Base-by-base conservation (phyloP, 2,888 invertebrate species). In the Colletes collaris region DNA sequence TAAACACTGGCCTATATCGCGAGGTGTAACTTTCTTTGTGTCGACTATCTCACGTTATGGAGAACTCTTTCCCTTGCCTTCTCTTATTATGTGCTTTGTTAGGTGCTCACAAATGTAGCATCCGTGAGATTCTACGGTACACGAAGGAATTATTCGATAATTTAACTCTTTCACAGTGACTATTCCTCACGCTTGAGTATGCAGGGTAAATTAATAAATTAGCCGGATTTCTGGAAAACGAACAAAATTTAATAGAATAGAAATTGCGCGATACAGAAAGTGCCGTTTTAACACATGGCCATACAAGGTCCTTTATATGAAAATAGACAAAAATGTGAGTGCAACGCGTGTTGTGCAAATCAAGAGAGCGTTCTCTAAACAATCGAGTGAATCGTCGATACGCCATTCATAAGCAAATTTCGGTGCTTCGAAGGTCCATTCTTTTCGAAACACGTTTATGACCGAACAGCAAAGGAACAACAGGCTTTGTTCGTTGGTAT, bases 11-110 rank as follows among this genome's bases (percentile, higher is more conserved):
- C 82, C 72, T 73, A 63, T 82, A 76, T 75, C 5, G 50, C 71
- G 27, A 71, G 49, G 55, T 56, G 65, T 56, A 72, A 73, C 68
- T 83, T 76, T 66, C 79, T 82, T 83, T 76, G 65, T 72, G 65
- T 55, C 62, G 55, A 53, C 63, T 80, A 11, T 82, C 70, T 65
- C 76, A 73, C 75, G 69, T 81, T 81, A 68, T 50, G 46, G 8
- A 77, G 74, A 67, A 71, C 67, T 77, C 77, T 77, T 77, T 79
- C 76, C 68, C 64, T 55, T 35, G 63, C 5, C 44, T 67, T 72
- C 65, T 67, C 63, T 68, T 37, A 70, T 75, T 79, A 58, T 60
- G 52, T 11, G 64, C 78, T 76, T 79, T 76, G 76, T 76, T 62
- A 10, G 27, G 35, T 50, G n/a, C 56, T 53, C 65, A 7, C 65